Conservation (phyloP, 2,888 invertebrate genomes). For the Meandrusa payeni region DNA sequence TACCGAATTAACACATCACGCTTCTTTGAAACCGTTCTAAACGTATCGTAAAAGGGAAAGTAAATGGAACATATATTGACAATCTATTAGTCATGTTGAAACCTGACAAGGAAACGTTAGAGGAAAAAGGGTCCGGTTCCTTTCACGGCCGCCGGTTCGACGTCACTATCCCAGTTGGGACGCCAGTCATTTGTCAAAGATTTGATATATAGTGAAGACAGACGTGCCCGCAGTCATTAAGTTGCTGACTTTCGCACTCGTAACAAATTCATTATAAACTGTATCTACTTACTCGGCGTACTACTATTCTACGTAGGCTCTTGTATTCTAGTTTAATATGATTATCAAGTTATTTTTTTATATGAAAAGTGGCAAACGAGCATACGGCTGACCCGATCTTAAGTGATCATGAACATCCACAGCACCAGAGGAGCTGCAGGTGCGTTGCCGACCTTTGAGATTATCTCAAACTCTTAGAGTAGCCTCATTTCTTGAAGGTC, state of each 20-base stretch:
- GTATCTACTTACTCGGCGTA: too few species aligned
- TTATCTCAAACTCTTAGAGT: too few species aligned
- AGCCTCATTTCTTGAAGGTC: too few species aligned
- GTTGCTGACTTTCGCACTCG: slow-evolving; percentile 1
- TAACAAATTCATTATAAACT: slow-evolving; percentile 13
- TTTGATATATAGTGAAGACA: slow-evolving; percentile 20
- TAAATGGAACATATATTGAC: slow-evolving; percentile 41
- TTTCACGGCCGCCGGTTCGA: slow-evolving; percentile 34
- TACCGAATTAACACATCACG: slow-evolving; percentile 8
- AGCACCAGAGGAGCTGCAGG: too few species aligned
- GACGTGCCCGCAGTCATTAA: slow-evolving; percentile 13
- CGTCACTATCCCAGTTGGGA: slow-evolving; percentile 42
- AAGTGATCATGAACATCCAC: too few species aligned
- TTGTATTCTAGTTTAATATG: too few species aligned
- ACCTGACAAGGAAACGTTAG: slow-evolving; percentile 40
- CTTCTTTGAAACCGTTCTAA: not conserved
- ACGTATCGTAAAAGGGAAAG: slow-evolving; percentile 33
- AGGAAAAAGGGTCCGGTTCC: slow-evolving; percentile 42
- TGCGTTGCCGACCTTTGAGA: too few species aligned
- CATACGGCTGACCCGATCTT: too few species aligned
- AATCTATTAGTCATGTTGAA: slow-evolving; percentile 56
- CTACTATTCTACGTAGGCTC: too few species aligned
- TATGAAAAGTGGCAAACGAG: too few species aligned
- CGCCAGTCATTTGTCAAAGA: slow-evolving; percentile 51
- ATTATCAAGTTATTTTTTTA: too few species aligned